Evolutionary conservation across 2,888 invertebrate genomes (phyloP), one percentile per base, ranked within the genome.

Genomic region (Caenorhabditis zanzibari): DNA sequence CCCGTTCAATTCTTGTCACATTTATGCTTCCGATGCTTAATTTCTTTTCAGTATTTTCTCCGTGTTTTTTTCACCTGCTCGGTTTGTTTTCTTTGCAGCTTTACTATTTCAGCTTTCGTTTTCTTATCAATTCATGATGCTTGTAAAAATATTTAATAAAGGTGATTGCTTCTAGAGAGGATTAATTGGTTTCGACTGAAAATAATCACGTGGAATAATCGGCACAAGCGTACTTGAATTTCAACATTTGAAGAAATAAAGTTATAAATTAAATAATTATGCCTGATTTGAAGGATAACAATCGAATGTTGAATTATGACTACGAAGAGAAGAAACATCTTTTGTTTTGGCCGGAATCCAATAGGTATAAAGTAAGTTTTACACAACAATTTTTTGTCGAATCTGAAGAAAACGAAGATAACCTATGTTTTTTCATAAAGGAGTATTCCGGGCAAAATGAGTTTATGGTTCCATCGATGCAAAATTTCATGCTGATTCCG

Each of bases 321-420:
- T 80, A 84, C 41, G 66, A 75, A 14, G 72, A 76, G 14, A 72
- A 76, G 22, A 66, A 80, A 24, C 80, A 84, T 35, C 66, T 84
- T 12, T 56, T 84, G 3, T 71, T 81, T 41, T 90, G 88, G 88
- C 89, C 88, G n/a, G 88, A 89, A 73, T 88, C 88, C 0, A 72
- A 28, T 14, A 61, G 88, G 10, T 77, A 89, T 26, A 82, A 88
- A 66, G 82, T 84, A 44, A 82, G 73, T 73, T 56, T 38, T 44
- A 14, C n/a, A n/a, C n/a, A n/a, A n/a, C n/a, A 2, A 7, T 19
- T 22, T 35, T 9, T 0, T 44, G 44, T 44, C 44, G n/a, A n/a
- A 44, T 44, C 44, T n/a, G 14, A 10, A 7, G 14, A 44, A 44
- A 44, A 44, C 32, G 16, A 52, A 52, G 19, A n/a, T n/a, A n/a